phyloP scores from a whole-genome alignment of 2,888 invertebrate species.

The Drepana falcataria region DNA sequence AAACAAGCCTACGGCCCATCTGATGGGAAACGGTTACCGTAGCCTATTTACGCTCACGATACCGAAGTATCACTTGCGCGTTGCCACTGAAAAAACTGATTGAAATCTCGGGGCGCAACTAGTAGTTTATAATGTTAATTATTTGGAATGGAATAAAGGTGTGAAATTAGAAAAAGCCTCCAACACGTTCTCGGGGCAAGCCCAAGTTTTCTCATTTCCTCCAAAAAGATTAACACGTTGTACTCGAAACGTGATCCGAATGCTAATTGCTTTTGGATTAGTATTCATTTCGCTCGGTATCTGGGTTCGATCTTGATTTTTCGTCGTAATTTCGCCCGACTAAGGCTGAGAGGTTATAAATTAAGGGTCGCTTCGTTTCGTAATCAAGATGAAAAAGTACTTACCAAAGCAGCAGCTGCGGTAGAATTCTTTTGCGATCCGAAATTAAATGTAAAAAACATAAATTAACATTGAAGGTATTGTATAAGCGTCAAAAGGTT shows the following conservation, averaged over 20 bases:
- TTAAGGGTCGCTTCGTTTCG: background rate
- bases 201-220: constrained; percentile 62
- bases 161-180: constrained; percentile 24
- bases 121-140: background rate
- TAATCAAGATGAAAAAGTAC: background rate
- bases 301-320: constrained; percentile 4
- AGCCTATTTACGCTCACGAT: no score
- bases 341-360: background rate
- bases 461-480: background rate
- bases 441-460: background rate
- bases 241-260: constrained; percentile 43
- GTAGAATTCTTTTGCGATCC: background rate
- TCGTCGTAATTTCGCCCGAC: constrained; percentile 1
- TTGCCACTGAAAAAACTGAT: background rate
- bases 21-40: no score
- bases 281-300: constrained; percentile 30
- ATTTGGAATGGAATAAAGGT: background rate
- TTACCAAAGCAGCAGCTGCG: background rate
- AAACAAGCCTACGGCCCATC: no score
- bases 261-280: constrained; percentile 38
- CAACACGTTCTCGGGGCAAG: constrained; percentile 25
- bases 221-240: constrained; percentile 65
- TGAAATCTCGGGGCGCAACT: background rate
- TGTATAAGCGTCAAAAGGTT: background rate
- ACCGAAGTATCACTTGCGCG: no score